Conservation (phyloP, 2,888 invertebrate species). For the Tortrix viridana region DNA sequence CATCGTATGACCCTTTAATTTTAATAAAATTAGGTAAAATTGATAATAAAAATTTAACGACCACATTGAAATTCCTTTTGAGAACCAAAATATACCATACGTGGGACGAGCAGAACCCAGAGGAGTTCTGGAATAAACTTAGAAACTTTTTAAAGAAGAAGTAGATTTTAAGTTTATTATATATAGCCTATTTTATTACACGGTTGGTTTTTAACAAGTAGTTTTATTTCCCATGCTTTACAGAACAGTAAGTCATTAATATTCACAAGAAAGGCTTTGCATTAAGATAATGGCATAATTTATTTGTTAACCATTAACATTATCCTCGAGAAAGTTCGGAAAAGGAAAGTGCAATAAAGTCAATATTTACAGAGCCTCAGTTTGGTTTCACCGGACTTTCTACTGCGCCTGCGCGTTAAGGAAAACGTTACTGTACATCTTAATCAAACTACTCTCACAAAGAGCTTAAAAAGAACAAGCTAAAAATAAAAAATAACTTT, state of each 20-base stretch:
- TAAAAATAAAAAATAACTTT: background rate
- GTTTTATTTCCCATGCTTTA: constrained; percentile 9
- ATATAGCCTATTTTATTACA: constrained; percentile 15
- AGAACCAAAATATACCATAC: constrained; percentile 86
- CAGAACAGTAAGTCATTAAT: constrained; percentile 18
- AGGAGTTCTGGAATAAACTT: constrained; percentile 74
- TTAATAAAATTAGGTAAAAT: constrained; percentile 86
- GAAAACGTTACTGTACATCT: constrained; percentile 30
- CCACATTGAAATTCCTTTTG: constrained; percentile 85
- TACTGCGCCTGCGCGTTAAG: constrained; percentile 44
- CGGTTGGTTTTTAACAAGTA: constrained; percentile 17
- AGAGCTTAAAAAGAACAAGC: background rate
- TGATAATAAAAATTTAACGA: constrained; percentile 80
- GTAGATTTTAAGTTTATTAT: constrained; percentile 24
- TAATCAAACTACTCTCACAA: background rate
- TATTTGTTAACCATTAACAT: constrained; percentile 15
- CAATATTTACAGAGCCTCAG: constrained; percentile 57
- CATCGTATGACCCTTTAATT: constrained; percentile 83
- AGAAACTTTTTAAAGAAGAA: constrained; percentile 60
- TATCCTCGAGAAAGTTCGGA: constrained; percentile 61
- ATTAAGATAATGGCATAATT: background rate
- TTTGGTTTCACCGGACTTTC: constrained; percentile 61
- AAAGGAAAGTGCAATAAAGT: constrained; percentile 64
- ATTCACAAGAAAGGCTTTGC: constrained; percentile 45
- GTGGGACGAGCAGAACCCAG: constrained; percentile 81